Conservation (phyloP, 1,140 invertebrate species). For the Apis florea region DNA sequence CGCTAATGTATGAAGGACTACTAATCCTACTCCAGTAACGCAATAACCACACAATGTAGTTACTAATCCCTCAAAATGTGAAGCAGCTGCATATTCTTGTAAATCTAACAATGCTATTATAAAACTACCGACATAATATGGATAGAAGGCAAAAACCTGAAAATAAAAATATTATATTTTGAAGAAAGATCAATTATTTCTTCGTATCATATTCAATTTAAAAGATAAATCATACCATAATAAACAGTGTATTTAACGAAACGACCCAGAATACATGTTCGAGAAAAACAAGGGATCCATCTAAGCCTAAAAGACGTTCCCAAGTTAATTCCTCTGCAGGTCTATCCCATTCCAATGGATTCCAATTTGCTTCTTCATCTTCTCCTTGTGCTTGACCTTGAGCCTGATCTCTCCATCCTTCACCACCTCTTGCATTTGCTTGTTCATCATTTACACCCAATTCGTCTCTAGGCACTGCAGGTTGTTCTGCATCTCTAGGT, state of each 20-base stretch:
- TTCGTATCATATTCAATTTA: not conserved
- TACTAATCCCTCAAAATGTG: conserved; percentile 95
- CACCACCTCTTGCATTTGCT: conserved; percentile 70
- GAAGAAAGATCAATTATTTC: not conserved
- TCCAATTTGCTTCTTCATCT: conserved; percentile 96
- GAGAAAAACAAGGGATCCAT: conserved; percentile 97
- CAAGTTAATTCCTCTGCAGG: conserved; percentile 98
- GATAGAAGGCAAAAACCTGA: conserved; percentile 94
- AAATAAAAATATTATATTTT: conserved; percentile 24
- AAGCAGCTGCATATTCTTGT: conserved; percentile 86
- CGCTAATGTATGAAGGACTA: conserved; percentile 90
- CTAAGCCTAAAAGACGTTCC: conserved; percentile 96
- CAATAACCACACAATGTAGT: conserved; percentile 97
- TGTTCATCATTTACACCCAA: conserved; percentile 54
- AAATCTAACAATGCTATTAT: conserved; percentile 89
- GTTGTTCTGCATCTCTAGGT: conserved; percentile 41
- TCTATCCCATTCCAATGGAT: conserved; percentile 98
- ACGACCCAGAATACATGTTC: conserved; percentile 99
- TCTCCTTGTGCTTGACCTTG: conserved; percentile 80
- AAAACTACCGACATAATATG: conserved; percentile 96
- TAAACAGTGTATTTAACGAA: conserved; percentile 97
- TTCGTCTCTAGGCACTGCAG: conserved; percentile 59
- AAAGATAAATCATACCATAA: conserved; percentile 84
- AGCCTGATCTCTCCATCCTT: conserved; percentile 75
- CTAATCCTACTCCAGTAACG: conserved; percentile 91